Evolutionary conservation across 2,888 invertebrate species (phyloP).

Genomic region (Thereva unica): DNA sequence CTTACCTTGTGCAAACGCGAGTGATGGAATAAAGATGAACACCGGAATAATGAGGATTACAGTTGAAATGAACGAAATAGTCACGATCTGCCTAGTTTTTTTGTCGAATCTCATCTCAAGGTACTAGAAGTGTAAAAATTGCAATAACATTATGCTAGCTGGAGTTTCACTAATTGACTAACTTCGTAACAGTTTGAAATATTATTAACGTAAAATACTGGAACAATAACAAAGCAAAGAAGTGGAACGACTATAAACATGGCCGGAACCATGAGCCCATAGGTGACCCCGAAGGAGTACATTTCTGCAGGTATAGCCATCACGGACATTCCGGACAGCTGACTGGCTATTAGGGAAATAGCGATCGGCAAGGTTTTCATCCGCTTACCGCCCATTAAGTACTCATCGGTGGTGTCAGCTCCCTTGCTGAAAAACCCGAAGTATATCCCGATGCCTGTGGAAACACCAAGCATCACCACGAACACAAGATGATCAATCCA

Average conservation of each 20-base stretch:
- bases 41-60: conserved; percentile 52
- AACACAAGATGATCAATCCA: conserved; percentile 60
- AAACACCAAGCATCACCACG: conserved; percentile 57
- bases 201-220: conserved; percentile 57
- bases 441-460: conserved; percentile 61
- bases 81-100: conserved; percentile 50
- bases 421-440: conserved; percentile 58
- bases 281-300: conserved; percentile 58
- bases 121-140: conserved; percentile 47
- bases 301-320: conserved; percentile 60
- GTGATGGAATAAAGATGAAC: conserved; percentile 49
- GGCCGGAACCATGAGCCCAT: conserved; percentile 51
- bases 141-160: conserved; percentile 1
- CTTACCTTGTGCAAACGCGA: conserved; percentile 42
- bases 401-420: conserved; percentile 50
- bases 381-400: conserved; percentile 60
- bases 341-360: conserved; percentile 63
- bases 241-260: conserved; percentile 50
- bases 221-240: conserved; percentile 53
- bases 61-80: conserved; percentile 50
- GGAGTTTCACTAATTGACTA: conserved; percentile 25
- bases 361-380: conserved; percentile 63
- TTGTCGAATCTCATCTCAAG: conserved; percentile 54
- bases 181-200: conserved; percentile 55
- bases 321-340: conserved; percentile 60